phyloP scores from a whole-genome alignment of 2,888 invertebrate species.

The Lamellibrachia satsuma region DNA sequence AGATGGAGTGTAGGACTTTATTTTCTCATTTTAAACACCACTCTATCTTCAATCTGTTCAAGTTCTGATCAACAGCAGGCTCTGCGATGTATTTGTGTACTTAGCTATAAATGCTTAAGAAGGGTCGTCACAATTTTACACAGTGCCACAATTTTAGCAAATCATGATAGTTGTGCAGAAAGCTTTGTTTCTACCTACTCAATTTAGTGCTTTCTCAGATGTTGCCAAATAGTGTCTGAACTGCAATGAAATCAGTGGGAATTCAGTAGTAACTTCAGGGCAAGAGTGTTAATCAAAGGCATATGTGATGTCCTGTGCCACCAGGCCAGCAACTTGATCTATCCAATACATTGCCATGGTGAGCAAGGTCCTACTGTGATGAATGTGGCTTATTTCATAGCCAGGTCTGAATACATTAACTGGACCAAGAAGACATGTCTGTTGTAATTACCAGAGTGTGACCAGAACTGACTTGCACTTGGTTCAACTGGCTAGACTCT shows the following conservation, averaged over 20 bases:
- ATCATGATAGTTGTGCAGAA: background rate
- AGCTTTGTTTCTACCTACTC: background rate
- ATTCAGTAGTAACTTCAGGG: background rate
- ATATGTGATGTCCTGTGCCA: background rate
- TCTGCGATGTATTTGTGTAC: no score
- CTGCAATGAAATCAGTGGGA: background rate
- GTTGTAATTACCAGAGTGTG: background rate
- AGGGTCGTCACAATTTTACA: background rate
- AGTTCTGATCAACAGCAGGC: no score
- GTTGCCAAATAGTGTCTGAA: background rate
- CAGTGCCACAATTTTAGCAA: background rate
- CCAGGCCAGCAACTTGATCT: background rate
- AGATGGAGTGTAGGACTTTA: no score
- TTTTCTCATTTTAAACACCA: no score
- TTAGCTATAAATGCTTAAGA: no score
- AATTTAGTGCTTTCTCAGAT: background rate
- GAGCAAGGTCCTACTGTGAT: background rate
- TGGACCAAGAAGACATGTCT: background rate
- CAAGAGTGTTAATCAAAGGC: background rate
- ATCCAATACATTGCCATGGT: background rate
- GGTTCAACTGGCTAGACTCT: background rate
- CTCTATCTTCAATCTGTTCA: no score
- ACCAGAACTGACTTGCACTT: background rate
- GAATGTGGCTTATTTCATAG: background rate
- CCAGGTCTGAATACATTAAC: background rate